Base-by-base conservation (phyloP, 2,888 invertebrate species). In the Microplitis manilae region DNA sequence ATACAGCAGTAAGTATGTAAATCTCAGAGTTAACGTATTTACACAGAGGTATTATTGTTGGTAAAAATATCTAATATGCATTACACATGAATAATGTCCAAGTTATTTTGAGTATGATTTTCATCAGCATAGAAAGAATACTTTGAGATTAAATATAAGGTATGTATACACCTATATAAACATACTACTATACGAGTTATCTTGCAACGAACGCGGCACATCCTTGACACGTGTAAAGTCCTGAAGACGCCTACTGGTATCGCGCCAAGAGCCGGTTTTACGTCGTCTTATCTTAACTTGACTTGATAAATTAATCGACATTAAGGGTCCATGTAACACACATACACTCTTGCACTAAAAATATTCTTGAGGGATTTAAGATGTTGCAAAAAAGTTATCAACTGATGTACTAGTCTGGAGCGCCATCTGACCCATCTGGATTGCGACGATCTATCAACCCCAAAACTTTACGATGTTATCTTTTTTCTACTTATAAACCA, bases 231-330 rank as follows among this genome's bases (percentile, higher is more conserved):
- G 76, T 76, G 76, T 76, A 76, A 72, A 72, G 40, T 67, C 62
- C 39, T 61, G 68, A 39, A 72, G 67, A 68, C 60, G 72, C 72
- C 76, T 76, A 76, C 68, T 72, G 76, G 76, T 76, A 76, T 67
- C 72, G 76, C 77, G 75, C 75, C 77, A 73, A 73, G 77, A 73
- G 77, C 77, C 77, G 79, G 77, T 81, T 79, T 61, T 71, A 74
- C 71, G 20, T 74, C 75, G 71, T 79, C 82, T 82, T 79, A 78
- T 82, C 78, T 79, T 68, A 59, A 61, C 85, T 77, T 75, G 79
- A 79, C 80, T 85, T 87, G 88, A 88, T 88, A 87, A 88, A 88
- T 88, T 88, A 88, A 88, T 88, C 88, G 86, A 77, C 86, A 85
- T 88, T 86, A 84, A 84, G 59, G 73, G 59, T 39, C 17, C 30